Evolutionary conservation across 2,113 vertebrate species (phyloP).

Genomic region (Poeciliopsis prolifica): DNA sequence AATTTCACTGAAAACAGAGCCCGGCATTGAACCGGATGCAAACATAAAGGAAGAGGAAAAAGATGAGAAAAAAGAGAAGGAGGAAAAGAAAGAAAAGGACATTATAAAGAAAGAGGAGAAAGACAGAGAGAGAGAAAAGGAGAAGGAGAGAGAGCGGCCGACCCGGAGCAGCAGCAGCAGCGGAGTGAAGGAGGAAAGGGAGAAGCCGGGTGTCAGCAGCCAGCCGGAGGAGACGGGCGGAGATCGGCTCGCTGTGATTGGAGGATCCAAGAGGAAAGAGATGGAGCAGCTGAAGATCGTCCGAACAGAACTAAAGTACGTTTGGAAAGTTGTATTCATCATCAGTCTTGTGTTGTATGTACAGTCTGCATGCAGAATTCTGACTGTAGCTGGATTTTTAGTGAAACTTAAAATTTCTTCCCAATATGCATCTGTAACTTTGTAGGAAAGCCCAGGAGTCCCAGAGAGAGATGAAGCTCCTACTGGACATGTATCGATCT

Average conservation of each 20-base stretch:
- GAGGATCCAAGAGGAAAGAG: constrained; percentile 84
- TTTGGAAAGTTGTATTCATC: not conserved
- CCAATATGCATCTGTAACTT: not conserved
- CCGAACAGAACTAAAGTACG: constrained; percentile 91
- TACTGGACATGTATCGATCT: constrained; percentile 97
- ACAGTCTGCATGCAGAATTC: not conserved
- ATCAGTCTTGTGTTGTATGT: not conserved
- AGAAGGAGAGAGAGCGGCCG: constrained; percentile 83
- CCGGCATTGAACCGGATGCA: constrained; percentile 76
- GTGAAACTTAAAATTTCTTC: too few relatives aligned
- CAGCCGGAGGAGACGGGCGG: constrained; percentile 71
- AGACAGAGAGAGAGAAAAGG: constrained; percentile 80
- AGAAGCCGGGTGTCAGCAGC: constrained; percentile 71
- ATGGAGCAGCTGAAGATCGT: constrained; percentile 91
- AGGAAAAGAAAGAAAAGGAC: constrained; percentile 84
- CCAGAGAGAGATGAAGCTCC: constrained; percentile 95
- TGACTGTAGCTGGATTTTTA: too few relatives aligned
- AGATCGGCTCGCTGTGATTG: constrained; percentile 75
- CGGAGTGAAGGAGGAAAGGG: constrained; percentile 77
- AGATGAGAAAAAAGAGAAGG: constrained; percentile 85
- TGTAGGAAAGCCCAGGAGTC: constrained; percentile 95
- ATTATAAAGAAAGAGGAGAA: constrained; percentile 86
- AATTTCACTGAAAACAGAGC: constrained; percentile 74
- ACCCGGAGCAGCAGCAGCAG: constrained; percentile 68
- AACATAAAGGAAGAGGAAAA: constrained; percentile 86